phyloP scores from a whole-genome alignment of 2,797 vertebrate species.

The Mionectes olivaceus region DNA sequence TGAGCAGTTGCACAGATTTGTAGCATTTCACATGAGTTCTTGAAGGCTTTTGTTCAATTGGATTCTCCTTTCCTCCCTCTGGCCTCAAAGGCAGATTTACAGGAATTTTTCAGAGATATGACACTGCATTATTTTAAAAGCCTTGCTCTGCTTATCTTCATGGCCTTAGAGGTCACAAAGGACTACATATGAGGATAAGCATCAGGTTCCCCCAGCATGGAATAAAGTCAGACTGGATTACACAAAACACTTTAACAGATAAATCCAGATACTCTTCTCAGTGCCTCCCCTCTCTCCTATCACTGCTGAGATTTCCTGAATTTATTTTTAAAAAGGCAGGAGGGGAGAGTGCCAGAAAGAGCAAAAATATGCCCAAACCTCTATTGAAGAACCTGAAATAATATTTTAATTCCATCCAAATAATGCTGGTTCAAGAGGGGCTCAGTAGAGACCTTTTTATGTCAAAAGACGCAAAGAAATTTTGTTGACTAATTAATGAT shows the following conservation, averaged over 20 bases:
- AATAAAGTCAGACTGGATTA: conserved; percentile 55
- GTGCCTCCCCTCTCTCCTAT: not conserved
- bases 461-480: not conserved
- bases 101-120: conserved; percentile 60
- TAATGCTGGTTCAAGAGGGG: not conserved
- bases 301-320: conserved; percentile 27
- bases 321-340: conserved; percentile 33
- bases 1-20: not conserved
- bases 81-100: conserved; percentile 67
- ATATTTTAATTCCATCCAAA: not conserved
- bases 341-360: not conserved
- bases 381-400: not conserved
- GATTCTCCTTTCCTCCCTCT: conserved; percentile 47
- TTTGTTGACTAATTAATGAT: not conserved
- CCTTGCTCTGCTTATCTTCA: conserved; percentile 64
- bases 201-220: conserved; percentile 14
- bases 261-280: conserved; percentile 22
- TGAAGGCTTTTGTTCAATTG: conserved; percentile 44
- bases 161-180: conserved; percentile 57
- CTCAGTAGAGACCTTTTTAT: not conserved
- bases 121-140: conserved; percentile 71
- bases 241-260: conserved; percentile 48
- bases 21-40: not conserved
- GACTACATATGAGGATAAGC: conserved; percentile 57
- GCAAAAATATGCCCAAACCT: not conserved